These are phyloP conservation scores for Athalia rosae DNA, from an alignment of 2,888 invertebrate genomes.

Conservation along the genomic window DNA sequence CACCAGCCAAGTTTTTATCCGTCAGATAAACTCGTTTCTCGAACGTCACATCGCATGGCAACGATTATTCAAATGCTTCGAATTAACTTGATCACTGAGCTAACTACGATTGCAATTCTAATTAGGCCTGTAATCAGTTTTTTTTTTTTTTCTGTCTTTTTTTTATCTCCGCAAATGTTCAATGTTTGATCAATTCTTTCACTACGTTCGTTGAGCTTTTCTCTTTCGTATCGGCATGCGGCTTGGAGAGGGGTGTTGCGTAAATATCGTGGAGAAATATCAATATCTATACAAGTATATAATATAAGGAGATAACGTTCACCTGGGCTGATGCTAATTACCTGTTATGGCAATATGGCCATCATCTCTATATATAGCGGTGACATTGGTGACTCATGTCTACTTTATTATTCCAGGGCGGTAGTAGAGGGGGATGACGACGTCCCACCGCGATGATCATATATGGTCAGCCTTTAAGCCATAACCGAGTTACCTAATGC, in stretches of 20 bases:
- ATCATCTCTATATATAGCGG: slow-evolving; percentile 70
- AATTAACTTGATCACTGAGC: too few species aligned
- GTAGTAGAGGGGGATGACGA: slow-evolving; percentile 53
- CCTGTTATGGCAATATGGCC: slow-evolving; percentile 56
- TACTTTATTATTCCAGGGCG: slow-evolving; percentile 47
- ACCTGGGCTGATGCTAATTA: slow-evolving; percentile 61
- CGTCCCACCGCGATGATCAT: slow-evolving; percentile 66
- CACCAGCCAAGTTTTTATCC: too few species aligned
- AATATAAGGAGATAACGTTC: slow-evolving; percentile 44
- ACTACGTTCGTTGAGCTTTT: neutral
- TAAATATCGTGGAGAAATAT: slow-evolving; percentile 21
- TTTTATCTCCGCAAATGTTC: too few species aligned
- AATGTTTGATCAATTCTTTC: too few species aligned
- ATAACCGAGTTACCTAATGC: slow-evolving; percentile 60
- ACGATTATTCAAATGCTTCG: too few species aligned
- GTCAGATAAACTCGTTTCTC: too few species aligned
- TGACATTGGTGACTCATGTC: slow-evolving; percentile 71
- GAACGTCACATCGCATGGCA: too few species aligned
- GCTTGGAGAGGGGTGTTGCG: neutral
- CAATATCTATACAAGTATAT: neutral
- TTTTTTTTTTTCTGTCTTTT: too few species aligned
- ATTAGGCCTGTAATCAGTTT: too few species aligned
- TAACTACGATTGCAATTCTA: too few species aligned
- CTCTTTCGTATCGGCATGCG: neutral
- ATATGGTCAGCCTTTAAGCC: slow-evolving; percentile 67